Percentiles rank a stretch among this genome's conserved stretches.
phyloP scores from a whole-genome alignment of 2,113 vertebrate genomes.

The Myanophis thanlyinensis region DNA sequence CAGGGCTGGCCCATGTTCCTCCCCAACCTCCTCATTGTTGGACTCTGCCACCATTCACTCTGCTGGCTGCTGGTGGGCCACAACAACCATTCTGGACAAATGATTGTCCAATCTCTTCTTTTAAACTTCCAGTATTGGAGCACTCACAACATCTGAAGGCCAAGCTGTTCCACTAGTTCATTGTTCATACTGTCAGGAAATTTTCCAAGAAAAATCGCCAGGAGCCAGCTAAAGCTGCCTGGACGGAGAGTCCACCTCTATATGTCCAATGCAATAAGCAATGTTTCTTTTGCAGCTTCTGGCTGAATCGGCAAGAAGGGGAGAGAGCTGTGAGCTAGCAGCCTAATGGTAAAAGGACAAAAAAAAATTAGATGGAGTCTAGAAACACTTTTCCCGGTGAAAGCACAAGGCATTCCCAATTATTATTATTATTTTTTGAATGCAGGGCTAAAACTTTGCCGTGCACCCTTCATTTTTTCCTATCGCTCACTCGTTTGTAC shows the following conservation, averaged over 20 bases:
- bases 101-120: no score
- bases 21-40: no score
- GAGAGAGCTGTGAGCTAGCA: neutral
- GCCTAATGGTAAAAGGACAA: neutral
- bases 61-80: no score
- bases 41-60: no score
- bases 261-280: neutral
- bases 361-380: neutral
- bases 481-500: conserved; percentile 42
- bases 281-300: neutral
- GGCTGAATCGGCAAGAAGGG: neutral
- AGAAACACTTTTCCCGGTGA: neutral
- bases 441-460: neutral
- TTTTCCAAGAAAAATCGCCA: neutral
- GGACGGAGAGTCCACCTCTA: neutral
- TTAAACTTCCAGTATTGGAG: no score
- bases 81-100: no score
- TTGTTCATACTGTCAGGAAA: no score
- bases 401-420: neutral
- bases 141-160: no score
- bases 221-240: neutral
- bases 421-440: no score
- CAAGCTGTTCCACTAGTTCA: no score
- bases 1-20: no score
- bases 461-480: neutral